Evolutionary conservation across 2,888 invertebrate species (phyloP), one percentile per base, ranked within the genome.

Genomic region (Caenorhabditis drosophilae): DNA sequence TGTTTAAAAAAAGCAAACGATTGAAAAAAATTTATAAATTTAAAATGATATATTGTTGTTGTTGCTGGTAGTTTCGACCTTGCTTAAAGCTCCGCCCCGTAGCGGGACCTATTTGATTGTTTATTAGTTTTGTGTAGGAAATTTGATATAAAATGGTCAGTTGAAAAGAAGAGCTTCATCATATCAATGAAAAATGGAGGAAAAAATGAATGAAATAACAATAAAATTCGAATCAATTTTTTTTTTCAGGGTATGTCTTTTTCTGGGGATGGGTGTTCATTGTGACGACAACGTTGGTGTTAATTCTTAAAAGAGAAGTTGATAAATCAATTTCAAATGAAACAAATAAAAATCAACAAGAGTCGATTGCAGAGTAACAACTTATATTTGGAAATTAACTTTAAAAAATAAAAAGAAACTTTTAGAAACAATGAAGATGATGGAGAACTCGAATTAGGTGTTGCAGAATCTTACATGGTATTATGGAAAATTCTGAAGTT

Each of bases 241-340:
- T 40, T 26, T 25, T 72, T 72, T 47, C 85, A 88, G 92, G 91
- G 74, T 99, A 96, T 85, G 87, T 98, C 16, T 89, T 90, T 84
- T 93, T 96, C 84, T 98, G 97, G 96, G 94, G 94, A 4, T 88
- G 92, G 85, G 87, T 92, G 2, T 99, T 97, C 84, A 87, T 98
- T 48, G 84, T 91, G 1, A 90, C 91, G 1, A 99, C 98, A 0
- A 92, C 93, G 0, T 82, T 96, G 2, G 90, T 97, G 46, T 91
- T 91, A 35, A 63, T 95, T 15, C 87, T 94, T n/a, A 97, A 97
- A 84, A 89, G 88, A 69, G 96, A 96, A 85, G 87, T 80, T 20
- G 82, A 78, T 45, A 87, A 67, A 86, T 88, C 83, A 85, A 77
- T 34, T n/a, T 77, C 57, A 38, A 7, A 9, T 23, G 4, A 20